Conservation (phyloP, 2,797 vertebrate species). For the Cossypha polioptera region DNA sequence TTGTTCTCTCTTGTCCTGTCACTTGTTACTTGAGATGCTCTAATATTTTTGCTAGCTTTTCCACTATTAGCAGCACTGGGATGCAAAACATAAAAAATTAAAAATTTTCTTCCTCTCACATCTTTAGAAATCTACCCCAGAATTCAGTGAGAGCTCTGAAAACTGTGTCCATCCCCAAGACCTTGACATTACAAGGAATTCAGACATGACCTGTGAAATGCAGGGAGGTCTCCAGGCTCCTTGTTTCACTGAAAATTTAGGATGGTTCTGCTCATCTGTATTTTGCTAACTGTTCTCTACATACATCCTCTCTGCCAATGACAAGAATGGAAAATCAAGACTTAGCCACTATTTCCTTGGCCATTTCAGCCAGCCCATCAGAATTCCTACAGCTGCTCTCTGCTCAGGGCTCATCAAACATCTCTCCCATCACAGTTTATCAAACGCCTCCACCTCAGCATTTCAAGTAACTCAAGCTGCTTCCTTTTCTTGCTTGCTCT, state of each 20-base stretch:
- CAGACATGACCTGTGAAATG: neutral
- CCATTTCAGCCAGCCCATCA: neutral
- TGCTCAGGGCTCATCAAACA: constrained; percentile 31
- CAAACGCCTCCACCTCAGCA: constrained; percentile 49
- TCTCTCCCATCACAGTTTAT: constrained; percentile 43
- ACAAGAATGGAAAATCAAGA: neutral
- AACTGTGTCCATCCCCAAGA: neutral
- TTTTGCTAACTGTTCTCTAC: neutral
- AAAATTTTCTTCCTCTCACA: neutral
- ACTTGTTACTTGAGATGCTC: neutral
- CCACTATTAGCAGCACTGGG: neutral
- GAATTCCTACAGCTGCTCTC: constrained; percentile 29
- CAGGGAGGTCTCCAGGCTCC: neutral
- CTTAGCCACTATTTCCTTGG: neutral
- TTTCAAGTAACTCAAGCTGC: constrained; percentile 56
- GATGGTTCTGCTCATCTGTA: neutral
- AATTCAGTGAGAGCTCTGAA: neutral
- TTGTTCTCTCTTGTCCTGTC: neutral
- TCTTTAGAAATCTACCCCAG: neutral
- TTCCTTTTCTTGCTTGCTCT: constrained; percentile 43
- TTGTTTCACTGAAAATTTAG: neutral
- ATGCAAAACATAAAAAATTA: neutral
- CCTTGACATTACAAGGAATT: neutral
- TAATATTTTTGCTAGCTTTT: neutral
- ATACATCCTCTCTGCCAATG: neutral